Percentiles rank a stretch among this genome's conserved stretches.
phyloP scores from a whole-genome alignment of 2,888 invertebrate species.

The Isoperla grammatica region DNA sequence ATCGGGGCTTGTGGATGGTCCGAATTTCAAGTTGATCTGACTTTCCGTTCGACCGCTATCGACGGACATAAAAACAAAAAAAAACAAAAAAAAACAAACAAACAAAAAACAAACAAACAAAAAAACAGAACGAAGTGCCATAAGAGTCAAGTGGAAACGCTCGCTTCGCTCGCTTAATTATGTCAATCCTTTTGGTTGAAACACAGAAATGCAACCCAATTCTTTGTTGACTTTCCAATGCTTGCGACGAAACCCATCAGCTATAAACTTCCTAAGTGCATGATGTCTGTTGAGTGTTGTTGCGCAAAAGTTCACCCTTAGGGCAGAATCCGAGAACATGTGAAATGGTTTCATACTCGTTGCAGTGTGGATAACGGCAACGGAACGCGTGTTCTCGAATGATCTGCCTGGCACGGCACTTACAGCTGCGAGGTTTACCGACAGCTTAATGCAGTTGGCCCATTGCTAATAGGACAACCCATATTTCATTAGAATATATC shows the following conservation, averaged over 20 bases:
- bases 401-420: background rate
- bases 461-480: background rate
- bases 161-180: too few relatives aligned
- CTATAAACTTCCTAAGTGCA: background rate
- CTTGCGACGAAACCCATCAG: slow-evolving; percentile 4
- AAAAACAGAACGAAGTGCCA: too few relatives aligned
- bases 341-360: background rate
- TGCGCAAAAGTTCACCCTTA: background rate
- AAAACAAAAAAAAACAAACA: too few relatives aligned
- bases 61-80: too few relatives aligned
- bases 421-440: slow-evolving; percentile 1
- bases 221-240: slow-evolving; percentile 7
- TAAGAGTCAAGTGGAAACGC: too few relatives aligned
- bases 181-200: background rate
- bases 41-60: too few relatives aligned
- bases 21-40: too few relatives aligned
- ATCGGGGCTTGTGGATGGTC: too few relatives aligned
- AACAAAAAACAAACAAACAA: too few relatives aligned
- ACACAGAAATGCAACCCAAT: background rate
- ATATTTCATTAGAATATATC: background rate
- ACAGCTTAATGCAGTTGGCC: slow-evolving; percentile 4
- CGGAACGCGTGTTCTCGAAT: background rate
- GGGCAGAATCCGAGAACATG: too few relatives aligned
- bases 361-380: slow-evolving; percentile 3
- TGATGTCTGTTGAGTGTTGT: too few relatives aligned